phyloP scores from a whole-genome alignment of 2,113 vertebrate genomes.

The Takifugu bimaculatus region DNA sequence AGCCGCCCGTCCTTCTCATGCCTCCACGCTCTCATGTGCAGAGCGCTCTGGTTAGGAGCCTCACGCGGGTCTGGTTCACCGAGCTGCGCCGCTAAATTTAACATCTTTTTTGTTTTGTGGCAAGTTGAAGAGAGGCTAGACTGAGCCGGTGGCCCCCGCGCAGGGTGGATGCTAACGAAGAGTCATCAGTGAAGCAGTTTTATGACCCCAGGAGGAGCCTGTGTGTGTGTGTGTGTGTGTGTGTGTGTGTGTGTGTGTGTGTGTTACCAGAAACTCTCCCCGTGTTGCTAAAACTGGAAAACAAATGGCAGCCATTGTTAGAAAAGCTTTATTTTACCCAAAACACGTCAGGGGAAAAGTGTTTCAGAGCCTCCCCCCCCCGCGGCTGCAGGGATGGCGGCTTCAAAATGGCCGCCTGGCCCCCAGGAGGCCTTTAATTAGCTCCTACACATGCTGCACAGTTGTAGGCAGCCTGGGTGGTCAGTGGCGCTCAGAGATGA shows the following conservation, averaged over 20 bases:
- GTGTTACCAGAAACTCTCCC: constrained; percentile 35
- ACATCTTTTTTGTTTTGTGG: constrained; percentile 53
- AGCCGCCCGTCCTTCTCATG: constrained; percentile 48
- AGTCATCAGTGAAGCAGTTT: constrained; percentile 68
- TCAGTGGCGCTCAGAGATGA: not conserved
- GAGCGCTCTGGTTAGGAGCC: constrained; percentile 53
- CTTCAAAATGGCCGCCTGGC: constrained; percentile 58
- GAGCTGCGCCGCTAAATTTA: constrained; percentile 69
- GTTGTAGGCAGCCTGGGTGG: constrained; percentile 63
- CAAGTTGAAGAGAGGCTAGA: constrained; percentile 53
- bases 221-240: constrained; percentile 22
- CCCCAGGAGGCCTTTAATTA: constrained; percentile 66
- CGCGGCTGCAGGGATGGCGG: constrained; percentile 17
- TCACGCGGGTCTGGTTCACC: constrained; percentile 45
- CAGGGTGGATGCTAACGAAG: constrained; percentile 61
- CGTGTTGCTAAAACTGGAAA: constrained; percentile 35
- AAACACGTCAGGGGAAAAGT: no score
- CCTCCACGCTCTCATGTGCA: constrained; percentile 50
- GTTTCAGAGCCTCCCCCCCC: no score
- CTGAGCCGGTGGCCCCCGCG: constrained; percentile 59
- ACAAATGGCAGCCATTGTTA: not conserved
- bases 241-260: constrained; percentile 21
- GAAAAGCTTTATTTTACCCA: no score
- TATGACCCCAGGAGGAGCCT: constrained; percentile 42
- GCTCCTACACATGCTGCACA: constrained; percentile 47